phyloP scores from a whole-genome alignment of 2,797 vertebrate genomes.

The Anisognathus igniventris region DNA sequence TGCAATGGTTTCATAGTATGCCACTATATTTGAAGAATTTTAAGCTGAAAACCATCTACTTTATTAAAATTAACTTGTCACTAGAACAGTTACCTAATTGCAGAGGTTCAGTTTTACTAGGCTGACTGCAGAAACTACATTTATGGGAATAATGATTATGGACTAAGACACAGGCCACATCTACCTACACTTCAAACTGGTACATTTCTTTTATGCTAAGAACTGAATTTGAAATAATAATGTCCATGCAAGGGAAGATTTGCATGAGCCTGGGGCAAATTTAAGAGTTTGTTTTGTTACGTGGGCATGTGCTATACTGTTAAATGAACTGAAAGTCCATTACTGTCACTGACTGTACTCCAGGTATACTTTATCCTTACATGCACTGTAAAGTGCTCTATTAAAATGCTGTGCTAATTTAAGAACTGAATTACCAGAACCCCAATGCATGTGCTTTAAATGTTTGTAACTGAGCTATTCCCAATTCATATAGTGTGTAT shows the following conservation, averaged over 20 bases:
- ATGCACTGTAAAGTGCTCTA: not conserved
- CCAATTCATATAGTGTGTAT: not conserved
- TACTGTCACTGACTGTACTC: not conserved
- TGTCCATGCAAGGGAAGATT: not conserved
- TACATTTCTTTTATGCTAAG: not conserved
- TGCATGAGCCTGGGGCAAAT: not conserved
- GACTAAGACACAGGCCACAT: not conserved
- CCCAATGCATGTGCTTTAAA: not conserved
- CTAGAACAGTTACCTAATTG: not conserved
- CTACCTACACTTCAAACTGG: not conserved
- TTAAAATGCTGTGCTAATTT: not conserved
- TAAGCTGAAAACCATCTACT: not conserved
- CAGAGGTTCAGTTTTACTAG: constrained; percentile 1
- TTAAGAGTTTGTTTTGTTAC: not conserved
- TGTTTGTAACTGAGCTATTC: not conserved
- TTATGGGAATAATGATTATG: not conserved
- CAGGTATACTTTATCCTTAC: not conserved
- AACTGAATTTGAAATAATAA: constrained; percentile 6
- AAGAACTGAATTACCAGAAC: not conserved
- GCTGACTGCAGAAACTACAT: not conserved
- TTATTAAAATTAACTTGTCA: not conserved
- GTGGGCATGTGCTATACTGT: not conserved
- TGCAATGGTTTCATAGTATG: not conserved
- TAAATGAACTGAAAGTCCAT: constrained; percentile 21
- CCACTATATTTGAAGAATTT: not conserved